Conservation (phyloP, 2,113 vertebrate genomes). For the Colossoma macropomum region DNA sequence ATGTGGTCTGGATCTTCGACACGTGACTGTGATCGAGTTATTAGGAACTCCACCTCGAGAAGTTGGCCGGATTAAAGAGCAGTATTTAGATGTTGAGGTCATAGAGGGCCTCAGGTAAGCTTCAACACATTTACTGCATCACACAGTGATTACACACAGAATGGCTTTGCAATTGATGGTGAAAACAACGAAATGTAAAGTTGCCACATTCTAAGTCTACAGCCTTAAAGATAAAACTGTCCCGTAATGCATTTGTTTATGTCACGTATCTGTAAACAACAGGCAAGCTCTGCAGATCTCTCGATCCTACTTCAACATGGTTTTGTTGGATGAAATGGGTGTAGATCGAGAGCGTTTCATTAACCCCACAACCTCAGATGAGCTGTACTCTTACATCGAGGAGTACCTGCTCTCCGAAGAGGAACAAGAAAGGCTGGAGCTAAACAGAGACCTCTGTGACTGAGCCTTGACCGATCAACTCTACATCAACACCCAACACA, state of each 20-base stretch:
- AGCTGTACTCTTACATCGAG: slow-evolving; percentile 90
- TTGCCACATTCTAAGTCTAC: background rate
- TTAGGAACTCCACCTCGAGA: slow-evolving; percentile 85
- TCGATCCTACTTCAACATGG: slow-evolving; percentile 86
- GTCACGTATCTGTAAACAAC: slow-evolving; percentile 37
- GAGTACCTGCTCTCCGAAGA: slow-evolving; percentile 84
- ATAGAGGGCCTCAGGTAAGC: slow-evolving; percentile 90
- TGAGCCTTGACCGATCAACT: slow-evolving; percentile 61
- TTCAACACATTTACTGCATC: background rate
- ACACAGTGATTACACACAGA: background rate
- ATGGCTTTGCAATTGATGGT: background rate
- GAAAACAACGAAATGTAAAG: background rate
- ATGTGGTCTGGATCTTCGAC: slow-evolving; percentile 89
- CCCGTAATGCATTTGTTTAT: background rate
- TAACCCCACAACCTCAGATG: slow-evolving; percentile 80
- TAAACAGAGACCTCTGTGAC: slow-evolving; percentile 83
- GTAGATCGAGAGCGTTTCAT: slow-evolving; percentile 90
- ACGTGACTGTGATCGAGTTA: slow-evolving; percentile 87
- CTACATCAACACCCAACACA: background rate
- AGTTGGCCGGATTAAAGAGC: slow-evolving; percentile 88
- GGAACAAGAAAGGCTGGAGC: slow-evolving; percentile 75
- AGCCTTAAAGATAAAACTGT: background rate
- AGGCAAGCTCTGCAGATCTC: slow-evolving; percentile 89
- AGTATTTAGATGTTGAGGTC: slow-evolving; percentile 78
- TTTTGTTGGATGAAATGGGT: slow-evolving; percentile 89